A percentile compares a stretch with the other conserved stretches of the same genome.
Conservation (phyloP, 2,113 vertebrate species). For the Carlito syrichta region DNA sequence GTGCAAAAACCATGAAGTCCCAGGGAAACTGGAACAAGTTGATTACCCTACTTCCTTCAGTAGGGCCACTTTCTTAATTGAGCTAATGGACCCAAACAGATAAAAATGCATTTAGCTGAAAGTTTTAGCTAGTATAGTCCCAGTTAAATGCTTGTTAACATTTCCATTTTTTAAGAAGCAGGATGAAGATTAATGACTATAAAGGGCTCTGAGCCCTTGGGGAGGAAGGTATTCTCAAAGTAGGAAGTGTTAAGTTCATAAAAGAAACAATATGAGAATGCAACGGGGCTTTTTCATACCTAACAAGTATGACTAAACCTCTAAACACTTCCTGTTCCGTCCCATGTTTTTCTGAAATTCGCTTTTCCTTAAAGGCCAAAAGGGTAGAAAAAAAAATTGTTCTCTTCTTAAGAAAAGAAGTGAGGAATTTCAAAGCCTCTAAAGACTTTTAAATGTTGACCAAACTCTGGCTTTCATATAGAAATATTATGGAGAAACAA, state of each 20-base stretch:
- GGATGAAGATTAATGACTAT: slow-evolving; percentile 51
- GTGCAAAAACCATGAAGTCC: not conserved
- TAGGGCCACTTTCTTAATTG: not conserved
- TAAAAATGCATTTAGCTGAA: not conserved
- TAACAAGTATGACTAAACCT: slow-evolving; percentile 61
- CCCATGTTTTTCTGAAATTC: slow-evolving; percentile 55
- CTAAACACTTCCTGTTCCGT: slow-evolving; percentile 64
- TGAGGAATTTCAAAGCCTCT: slow-evolving; percentile 32
- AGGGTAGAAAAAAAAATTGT: not conserved
- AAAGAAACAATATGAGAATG: slow-evolving; percentile 61
- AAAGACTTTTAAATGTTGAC: not conserved
- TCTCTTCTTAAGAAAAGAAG: slow-evolving; percentile 6
- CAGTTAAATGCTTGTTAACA: not conserved
- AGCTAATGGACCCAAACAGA: not conserved
- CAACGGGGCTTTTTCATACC: slow-evolving; percentile 59
- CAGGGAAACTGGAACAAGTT: not conserved
- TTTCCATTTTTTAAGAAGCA: slow-evolving; percentile 9
- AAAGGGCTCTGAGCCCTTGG: slow-evolving; percentile 27
- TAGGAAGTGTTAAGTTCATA: slow-evolving; percentile 64
- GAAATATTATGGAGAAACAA: not conserved
- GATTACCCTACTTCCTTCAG: not conserved
- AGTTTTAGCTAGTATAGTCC: not conserved
- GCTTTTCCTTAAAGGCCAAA: slow-evolving; percentile 53
- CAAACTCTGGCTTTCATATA: not conserved
- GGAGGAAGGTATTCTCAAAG: slow-evolving; percentile 62